phyloP scores from a whole-genome alignment of 30 jellyfish, hydroid and myxozoan genomes.

The Aurelia aurita region DNA sequence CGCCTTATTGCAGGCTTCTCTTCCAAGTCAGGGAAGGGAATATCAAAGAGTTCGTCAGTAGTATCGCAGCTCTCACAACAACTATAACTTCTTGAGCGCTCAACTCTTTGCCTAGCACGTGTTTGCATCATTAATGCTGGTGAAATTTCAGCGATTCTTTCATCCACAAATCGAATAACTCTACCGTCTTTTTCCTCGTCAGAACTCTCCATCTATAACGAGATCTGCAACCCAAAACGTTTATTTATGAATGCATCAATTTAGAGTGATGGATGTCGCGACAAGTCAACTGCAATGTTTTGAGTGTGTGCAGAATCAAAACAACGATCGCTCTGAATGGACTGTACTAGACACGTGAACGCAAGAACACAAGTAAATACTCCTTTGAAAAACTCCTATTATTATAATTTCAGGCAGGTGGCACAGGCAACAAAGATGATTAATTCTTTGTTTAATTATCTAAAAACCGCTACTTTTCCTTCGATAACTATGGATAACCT shows the following conservation, averaged over 20 bases:
- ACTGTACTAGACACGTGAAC: constrained; percentile 68
- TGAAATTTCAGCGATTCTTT: constrained; percentile 27
- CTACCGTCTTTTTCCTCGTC: constrained; percentile 19
- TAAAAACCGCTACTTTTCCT: constrained; percentile 1
- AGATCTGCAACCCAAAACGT: not conserved
- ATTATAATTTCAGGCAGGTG: constrained; percentile 53
- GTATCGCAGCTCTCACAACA: constrained; percentile 28
- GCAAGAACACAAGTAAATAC: constrained; percentile 50
- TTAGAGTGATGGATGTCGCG: too few species aligned
- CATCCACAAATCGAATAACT: constrained; percentile 41
- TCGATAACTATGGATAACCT: not conserved
- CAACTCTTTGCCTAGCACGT: constrained; percentile 53
- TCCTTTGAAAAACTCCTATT: constrained; percentile 7
- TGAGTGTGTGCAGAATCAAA: constrained; percentile 33
- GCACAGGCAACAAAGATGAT: constrained; percentile 47
- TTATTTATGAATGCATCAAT: not conserved
- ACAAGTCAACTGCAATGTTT: constrained; percentile 3
- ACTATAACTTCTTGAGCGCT: constrained; percentile 55
- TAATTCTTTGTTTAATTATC: not conserved
- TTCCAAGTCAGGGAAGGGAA: not conserved
- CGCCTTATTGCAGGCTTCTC: constrained; percentile 13
- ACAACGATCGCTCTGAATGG: constrained; percentile 68
- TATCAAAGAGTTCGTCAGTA: not conserved
- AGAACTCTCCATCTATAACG: constrained; percentile 26
- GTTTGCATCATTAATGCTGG: constrained; percentile 19